Evolutionary conservation across 2,797 vertebrate genomes (phyloP).

Genomic region (Pteropus rufus): DNA sequence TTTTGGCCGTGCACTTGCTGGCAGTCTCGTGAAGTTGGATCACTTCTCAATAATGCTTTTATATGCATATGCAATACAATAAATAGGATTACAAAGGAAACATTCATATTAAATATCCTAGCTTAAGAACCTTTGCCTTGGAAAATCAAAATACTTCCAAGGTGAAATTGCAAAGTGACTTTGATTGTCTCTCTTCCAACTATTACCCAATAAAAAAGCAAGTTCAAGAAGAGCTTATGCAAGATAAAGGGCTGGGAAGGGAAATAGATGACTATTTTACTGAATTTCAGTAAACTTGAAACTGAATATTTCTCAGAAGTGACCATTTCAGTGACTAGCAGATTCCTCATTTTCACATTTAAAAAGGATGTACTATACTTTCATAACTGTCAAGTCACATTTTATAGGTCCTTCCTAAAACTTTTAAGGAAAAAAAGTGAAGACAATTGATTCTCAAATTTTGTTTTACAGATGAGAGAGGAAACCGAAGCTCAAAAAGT

Average conservation of each 20-base stretch:
- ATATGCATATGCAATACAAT: not conserved
- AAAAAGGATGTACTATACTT: not conserved
- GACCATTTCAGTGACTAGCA: not conserved
- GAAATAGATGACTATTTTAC: not conserved
- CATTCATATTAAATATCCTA: not conserved
- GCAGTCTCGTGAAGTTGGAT: not conserved
- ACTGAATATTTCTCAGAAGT: not conserved
- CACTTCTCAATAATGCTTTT: not conserved
- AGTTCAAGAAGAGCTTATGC: not conserved
- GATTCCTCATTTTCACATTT: not conserved
- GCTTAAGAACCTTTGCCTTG: not conserved
- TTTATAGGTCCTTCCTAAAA: not conserved
- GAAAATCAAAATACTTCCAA: slow-evolving; percentile 19
- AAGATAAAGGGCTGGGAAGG: not conserved
- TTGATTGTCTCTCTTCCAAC: not conserved
- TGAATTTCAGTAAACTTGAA: slow-evolving; percentile 10
- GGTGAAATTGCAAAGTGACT: not conserved
- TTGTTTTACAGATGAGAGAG: not conserved
- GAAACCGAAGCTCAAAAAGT: not conserved
- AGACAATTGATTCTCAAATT: not conserved
- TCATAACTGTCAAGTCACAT: not conserved
- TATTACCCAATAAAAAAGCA: not conserved
- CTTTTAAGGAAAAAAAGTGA: not conserved
- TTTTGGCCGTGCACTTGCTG: not conserved
- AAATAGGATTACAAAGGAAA: not conserved